phyloP scores from a whole-genome alignment of 53 echinoderm and acorn worm species.

The Mesocentrotus franciscanus region DNA sequence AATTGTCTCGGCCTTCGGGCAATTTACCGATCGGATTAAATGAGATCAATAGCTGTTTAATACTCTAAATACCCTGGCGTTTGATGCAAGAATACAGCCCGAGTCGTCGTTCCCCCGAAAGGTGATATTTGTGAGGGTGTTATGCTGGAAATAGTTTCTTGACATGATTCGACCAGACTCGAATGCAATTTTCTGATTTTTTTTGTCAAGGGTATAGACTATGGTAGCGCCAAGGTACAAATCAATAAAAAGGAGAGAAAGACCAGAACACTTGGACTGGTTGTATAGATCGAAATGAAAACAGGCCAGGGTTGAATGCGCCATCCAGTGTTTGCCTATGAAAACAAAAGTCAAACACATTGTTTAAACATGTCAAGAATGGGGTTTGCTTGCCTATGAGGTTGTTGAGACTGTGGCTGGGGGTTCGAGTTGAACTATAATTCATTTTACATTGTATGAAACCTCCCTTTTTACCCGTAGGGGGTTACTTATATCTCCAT shows the following conservation, averaged over 20 bases:
- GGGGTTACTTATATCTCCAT: not conserved
- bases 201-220: conserved; percentile 12
- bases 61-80: conserved; percentile 58
- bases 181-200: conserved; percentile 19
- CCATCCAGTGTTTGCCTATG: conserved; percentile 56
- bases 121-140: conserved; percentile 27
- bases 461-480: not conserved
- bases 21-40: conserved; percentile 63
- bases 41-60: conserved; percentile 67
- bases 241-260: conserved; percentile 37
- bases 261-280: conserved; percentile 33
- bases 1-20: conserved; percentile 56
- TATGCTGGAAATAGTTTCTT: conserved; percentile 42
- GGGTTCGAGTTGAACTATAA: not conserved
- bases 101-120: conserved; percentile 46
- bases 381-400: conserved; percentile 24
- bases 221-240: conserved; percentile 51
- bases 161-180: conserved; percentile 59
- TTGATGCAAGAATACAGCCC: conserved; percentile 35
- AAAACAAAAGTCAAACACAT: conserved; percentile 53
- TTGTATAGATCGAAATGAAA: conserved; percentile 56
- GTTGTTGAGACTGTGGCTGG: conserved; percentile 12
- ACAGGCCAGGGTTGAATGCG: conserved; percentile 53
- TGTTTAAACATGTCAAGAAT: conserved; percentile 47
- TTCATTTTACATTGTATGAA: not conserved